Conservation (phyloP, 2,888 invertebrate genomes). For the Campoletis raptor region DNA sequence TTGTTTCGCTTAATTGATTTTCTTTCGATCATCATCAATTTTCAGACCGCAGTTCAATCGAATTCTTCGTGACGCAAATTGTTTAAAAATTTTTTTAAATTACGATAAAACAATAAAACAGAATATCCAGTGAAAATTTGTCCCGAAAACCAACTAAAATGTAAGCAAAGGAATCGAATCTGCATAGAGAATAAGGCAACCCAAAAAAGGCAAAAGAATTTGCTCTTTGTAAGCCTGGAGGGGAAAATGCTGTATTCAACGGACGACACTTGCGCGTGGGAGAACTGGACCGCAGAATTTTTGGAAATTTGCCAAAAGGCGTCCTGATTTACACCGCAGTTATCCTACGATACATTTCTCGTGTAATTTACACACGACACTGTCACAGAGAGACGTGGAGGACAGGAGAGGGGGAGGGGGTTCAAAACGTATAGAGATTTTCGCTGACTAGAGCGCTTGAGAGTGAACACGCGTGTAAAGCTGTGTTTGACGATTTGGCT, state of each 20-base stretch:
- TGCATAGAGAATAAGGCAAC: conserved; percentile 18
- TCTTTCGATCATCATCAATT: background rate
- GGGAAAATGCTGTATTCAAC: conserved; percentile 49
- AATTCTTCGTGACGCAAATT: background rate
- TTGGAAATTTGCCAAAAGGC: conserved; percentile 66
- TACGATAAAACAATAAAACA: background rate
- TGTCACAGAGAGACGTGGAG: conserved; percentile 18
- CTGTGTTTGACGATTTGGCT: conserved; percentile 35
- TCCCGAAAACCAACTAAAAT: background rate
- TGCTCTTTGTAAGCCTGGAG: conserved; percentile 49
- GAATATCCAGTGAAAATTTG: background rate
- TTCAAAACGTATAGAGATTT: conserved; percentile 28
- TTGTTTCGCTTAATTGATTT: background rate
- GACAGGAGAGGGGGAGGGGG: background rate
- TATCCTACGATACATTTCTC: conserved; percentile 66
- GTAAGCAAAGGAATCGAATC: background rate
- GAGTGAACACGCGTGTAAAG: conserved; percentile 19
- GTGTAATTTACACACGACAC: conserved; percentile 60
- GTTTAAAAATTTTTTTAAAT: background rate
- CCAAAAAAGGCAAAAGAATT: background rate
- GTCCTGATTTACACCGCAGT: conserved; percentile 67
- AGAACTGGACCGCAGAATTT: conserved; percentile 58
- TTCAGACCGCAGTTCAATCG: background rate
- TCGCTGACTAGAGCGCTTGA: conserved; percentile 21
- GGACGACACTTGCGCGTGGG: conserved; percentile 13